phyloP scores from a whole-genome alignment of 2,113 vertebrate genomes.

The Synodontis membranacea region DNA sequence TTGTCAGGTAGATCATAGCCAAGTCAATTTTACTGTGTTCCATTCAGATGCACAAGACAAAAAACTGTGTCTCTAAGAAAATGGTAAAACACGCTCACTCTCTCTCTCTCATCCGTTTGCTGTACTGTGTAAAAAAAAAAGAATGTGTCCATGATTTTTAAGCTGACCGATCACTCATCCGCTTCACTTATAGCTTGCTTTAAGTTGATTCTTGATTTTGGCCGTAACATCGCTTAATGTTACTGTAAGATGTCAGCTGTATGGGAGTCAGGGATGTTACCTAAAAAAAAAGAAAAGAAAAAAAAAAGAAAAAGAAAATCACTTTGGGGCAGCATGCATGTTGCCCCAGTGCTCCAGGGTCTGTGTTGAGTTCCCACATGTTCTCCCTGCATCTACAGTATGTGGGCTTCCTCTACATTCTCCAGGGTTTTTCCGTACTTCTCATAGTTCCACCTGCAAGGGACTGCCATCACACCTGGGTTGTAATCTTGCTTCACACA shows the following conservation, averaged over 20 bases:
- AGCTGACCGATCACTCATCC: no score
- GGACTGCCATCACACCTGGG: neutral
- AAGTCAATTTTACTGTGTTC: neutral
- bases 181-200: no score
- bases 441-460: neutral
- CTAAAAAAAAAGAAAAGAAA: no score
- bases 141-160: neutral
- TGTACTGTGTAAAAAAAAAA: no score
- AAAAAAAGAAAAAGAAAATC: neutral
- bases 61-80: neutral
- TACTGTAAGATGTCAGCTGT: no score
- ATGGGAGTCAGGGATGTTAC: no score
- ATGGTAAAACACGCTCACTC: neutral
- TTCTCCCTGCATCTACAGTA: neutral
- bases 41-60: neutral
- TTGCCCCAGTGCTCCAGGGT: no score
- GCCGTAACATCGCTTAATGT: no score
- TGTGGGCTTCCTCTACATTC: neutral
- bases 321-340: neutral
- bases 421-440: neutral
- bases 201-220: no score
- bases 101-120: no score
- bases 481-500: neutral
- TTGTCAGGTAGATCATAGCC: neutral
- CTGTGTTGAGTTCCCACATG: neutral